Evolutionary conservation across 2,888 invertebrate genomes (phyloP), one percentile per base, ranked within the genome.

Genomic region (Galeruca laticollis): DNA sequence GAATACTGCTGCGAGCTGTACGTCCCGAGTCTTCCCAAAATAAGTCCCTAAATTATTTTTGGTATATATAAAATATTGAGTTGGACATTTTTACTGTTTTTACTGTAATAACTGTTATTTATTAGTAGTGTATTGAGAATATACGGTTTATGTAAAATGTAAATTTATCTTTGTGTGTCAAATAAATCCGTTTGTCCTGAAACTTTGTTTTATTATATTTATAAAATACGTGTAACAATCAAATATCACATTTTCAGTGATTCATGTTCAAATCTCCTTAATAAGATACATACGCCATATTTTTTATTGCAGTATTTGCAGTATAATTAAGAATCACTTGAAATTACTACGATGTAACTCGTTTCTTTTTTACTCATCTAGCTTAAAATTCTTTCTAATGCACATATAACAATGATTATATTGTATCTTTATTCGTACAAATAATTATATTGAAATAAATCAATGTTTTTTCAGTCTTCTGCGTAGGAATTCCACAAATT

Each of bases 261-360:
- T 40, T 40, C 40, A 40, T 40, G 2, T 11, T 13, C 11, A 40
- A 13, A n/a, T 40, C 4, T 40, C 4, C n/a, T n/a, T n/a, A 40
- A 13, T 40, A n/a, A 40, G 40, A 40, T n/a, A n/a, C 26, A 26
- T 40, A 40, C 13, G n/a, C 0, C n/a, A 26, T 40, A 40, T 11
- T 40, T 40, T 40, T 40, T 40, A n/a, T n/a, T n/a, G n/a, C 40
- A n/a, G 6, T n/a, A 5, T 40, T n/a, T n/a, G n/a, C 40, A n/a
- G 6, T n/a, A 5, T 40, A 40, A n/a, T 5, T 13, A 40, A 0
- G n/a, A 13, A 40, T 40, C 40, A 40, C 40, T 40, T 40, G 40
- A 40, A 40, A 40, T 40, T n/a, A 40, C 40, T 40, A 40, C 4
- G n/a, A 40, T 40, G n/a, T n/a, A 40, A 40, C n/a, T 40, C n/a